Conservation (phyloP, 92 coral and sea anemone species). For the Phenganax subtilis region DNA sequence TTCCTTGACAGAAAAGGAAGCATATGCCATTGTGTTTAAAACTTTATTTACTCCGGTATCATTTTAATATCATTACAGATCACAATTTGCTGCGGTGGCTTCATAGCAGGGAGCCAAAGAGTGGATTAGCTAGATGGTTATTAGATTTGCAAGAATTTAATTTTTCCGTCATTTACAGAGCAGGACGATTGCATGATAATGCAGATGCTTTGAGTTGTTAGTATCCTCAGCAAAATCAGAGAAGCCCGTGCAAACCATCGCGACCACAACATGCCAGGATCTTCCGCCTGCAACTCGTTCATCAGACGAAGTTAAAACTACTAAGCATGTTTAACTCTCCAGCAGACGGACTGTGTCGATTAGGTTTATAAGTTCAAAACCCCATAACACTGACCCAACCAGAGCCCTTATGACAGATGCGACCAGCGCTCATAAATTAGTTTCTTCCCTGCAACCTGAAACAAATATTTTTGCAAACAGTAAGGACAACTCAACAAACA, state of each 20-base stretch:
- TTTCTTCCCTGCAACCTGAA: no score
- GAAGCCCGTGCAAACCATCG: neutral
- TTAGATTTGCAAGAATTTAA: slow-evolving; percentile 56
- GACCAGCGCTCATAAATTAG: neutral
- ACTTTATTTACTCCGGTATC: slow-evolving; percentile 27
- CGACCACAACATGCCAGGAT: no score
- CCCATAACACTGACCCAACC: neutral
- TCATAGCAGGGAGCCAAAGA: slow-evolving; percentile 42
- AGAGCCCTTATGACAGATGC: neutral
- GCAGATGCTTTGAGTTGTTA: slow-evolving; percentile 48
- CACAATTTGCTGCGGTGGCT: slow-evolving; percentile 43
- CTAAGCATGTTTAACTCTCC: no score
- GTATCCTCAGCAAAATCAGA: neutral
- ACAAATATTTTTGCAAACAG: no score
- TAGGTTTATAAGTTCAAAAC: neutral
- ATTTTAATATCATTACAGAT: slow-evolving; percentile 29
- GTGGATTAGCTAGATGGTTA: slow-evolving; percentile 46
- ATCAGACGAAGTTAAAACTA: no score
- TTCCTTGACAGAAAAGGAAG: slow-evolving; percentile 42
- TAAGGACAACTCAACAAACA: no score
- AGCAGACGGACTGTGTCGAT: no score
- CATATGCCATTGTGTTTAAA: slow-evolving; percentile 40
- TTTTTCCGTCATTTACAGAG: slow-evolving; percentile 40
- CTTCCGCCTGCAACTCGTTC: no score
- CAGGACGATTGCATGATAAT: slow-evolving; percentile 44